These are phyloP conservation scores for Tragelaphus buxtoni DNA, from an alignment of 2,113 vertebrate species.

Conservation along the genomic window DNA sequence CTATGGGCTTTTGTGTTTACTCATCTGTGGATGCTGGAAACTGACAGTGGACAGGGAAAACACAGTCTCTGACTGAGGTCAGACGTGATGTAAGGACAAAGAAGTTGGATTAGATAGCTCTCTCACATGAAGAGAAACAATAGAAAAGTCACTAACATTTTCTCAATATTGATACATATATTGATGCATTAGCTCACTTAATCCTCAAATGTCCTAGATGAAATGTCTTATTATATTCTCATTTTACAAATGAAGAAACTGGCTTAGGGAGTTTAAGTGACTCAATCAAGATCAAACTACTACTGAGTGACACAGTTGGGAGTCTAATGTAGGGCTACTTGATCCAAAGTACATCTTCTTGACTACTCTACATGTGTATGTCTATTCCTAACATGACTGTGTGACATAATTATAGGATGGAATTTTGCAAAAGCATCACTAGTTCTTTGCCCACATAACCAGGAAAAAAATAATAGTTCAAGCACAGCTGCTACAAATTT, in stretches of 20 bases:
- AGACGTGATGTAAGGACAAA: background rate
- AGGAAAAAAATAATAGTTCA: background rate
- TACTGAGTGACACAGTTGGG: background rate
- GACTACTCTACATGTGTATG: background rate
- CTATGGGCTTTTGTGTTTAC: background rate
- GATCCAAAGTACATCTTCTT: background rate
- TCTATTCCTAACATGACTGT: background rate
- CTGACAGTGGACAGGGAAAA: background rate
- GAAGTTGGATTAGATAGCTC: background rate
- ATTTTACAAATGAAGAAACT: background rate
- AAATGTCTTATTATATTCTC: background rate
- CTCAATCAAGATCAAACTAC: background rate
- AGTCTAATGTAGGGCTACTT: background rate
- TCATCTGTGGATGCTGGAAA: background rate
- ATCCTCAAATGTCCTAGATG: background rate
- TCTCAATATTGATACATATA: background rate
- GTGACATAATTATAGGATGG: background rate
- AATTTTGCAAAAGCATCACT: background rate
- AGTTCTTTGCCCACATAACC: background rate
- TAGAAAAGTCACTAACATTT: background rate
- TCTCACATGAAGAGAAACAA: background rate
- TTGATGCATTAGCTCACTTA: background rate
- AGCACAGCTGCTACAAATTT: background rate
- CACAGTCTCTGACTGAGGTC: background rate
- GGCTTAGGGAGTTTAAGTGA: background rate